Evolutionary conservation across 2,113 vertebrate genomes (phyloP), one percentile per base, ranked within the genome.

Genomic region (Gavia stellata): DNA sequence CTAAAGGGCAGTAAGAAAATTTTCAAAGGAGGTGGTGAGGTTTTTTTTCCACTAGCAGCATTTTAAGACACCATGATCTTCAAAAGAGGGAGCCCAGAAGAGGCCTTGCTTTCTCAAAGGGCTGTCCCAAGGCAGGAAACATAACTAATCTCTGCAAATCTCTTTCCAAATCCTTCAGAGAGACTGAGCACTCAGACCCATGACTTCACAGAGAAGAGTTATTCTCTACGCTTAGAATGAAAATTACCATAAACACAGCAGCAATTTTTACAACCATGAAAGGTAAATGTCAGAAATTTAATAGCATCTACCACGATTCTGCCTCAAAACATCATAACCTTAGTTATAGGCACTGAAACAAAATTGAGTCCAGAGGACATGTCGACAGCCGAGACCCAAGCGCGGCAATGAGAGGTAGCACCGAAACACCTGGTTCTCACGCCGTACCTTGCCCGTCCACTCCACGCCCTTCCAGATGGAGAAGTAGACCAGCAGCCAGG

Each of bases 401-500:
- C 5, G 0, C 1, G 31, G 62, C 68, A 63, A 26, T 20, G 28
- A 92, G 49, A 78, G 42, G 44, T 33, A 89, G 63, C 63, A 63
- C 19, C 1, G 0, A 55, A 65, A 45, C 11, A 29, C 36, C 10
- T 0, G 0, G 7, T 36, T 33, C 67, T 68, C 3, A 0, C 10
- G 3, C 34, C 34, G 0, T 96, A 99, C 99, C 99, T 99, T 99
- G 72, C 99, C 99, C 0, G 99, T 99, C 99, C 99, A 99, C 93
- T 99, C 99, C 83, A 99, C 99, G 8, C 99, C 99, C 97, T 99
- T 99, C 99, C 99, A 99, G 94, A 99, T 99, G 86, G 99, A 99
- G 96, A 99, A 99, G 94, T 99, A 99, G 86, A 99, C 98, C n/a
- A 99, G 97, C 62, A 99, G 75, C 99, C 99, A 99, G n/a, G 99